A percentile compares a stretch with the other conserved stretches of the same genome.
Evolutionary conservation across 2,113 vertebrate genomes (phyloP).

Genomic region (Epinephelus cyanopodus): DNA sequence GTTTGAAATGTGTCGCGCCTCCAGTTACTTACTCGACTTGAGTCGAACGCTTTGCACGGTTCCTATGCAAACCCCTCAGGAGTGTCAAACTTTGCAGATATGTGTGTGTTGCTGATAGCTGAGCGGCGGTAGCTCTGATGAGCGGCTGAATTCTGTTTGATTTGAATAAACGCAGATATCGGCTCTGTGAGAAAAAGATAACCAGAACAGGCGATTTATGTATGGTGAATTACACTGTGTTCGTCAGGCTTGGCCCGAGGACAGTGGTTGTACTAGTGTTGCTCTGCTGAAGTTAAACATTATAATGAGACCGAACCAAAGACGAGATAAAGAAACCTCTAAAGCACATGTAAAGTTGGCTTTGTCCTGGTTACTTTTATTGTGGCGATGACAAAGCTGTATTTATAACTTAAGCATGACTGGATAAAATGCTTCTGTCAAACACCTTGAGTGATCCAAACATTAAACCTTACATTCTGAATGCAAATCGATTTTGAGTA

Average conservation of each 20-base stretch:
- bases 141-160: constrained; percentile 18
- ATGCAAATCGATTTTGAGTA: neutral
- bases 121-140: neutral
- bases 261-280: neutral
- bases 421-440: neutral
- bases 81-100: constrained; percentile 28
- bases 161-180: constrained; percentile 65
- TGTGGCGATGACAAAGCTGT: neutral
- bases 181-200: constrained; percentile 61
- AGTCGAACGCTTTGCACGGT: constrained; percentile 13
- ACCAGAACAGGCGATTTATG: neutral
- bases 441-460: neutral
- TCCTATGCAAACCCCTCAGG: constrained; percentile 36
- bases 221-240: neutral
- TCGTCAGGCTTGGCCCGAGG: neutral
- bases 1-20: neutral
- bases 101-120: constrained; percentile 48
- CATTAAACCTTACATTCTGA: neutral
- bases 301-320: neutral
- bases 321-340: neutral
- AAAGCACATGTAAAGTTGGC: constrained; percentile 27
- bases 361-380: neutral
- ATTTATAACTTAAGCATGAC: neutral
- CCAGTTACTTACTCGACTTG: neutral
- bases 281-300: constrained; percentile 14